Evolutionary conservation across 2,888 invertebrate genomes (phyloP), one percentile per base, ranked within the genome.

Genomic region (Nemotelus pantherinus): DNA sequence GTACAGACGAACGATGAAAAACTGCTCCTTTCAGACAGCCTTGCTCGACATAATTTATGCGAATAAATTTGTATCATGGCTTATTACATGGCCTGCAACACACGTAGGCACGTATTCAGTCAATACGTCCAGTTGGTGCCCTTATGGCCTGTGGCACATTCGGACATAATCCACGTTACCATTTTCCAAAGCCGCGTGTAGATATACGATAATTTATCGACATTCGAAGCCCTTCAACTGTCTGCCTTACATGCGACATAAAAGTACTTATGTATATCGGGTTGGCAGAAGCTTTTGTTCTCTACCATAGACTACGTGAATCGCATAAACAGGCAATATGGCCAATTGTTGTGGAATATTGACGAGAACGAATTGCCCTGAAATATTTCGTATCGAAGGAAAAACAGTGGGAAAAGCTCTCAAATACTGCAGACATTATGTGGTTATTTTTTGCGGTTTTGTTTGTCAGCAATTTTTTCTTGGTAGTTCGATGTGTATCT

Each of bases 211-310:
- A 65, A 65, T 65, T 65, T 65, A 65, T 65, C n/a, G 65, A 65
- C 65, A 44, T 10, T 43, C 45, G 65, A 65, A 65, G 45, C 65
- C 65, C 45, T 65, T 25, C 10, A 65, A 65, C 65, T 47, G 47
- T 10, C 9, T 43, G 43, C 45, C 53, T 7, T 53, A 65, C 10
- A 47, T 65, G 65, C 25, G 45, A 53, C 7, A 53, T 53, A 10
- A 7, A 53, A 10, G 10, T 45, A 10, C 41, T n/a, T 65, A 65
- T 7, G 10, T 65, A 7, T 44, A 25, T 7, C 60, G 41, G 57
- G 25, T 25, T 57, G 57, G n/a, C 41, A 45, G 65, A 65, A 45
- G 10, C 45, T 65, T 65, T 41, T 47, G 9, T 65, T 65, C 45
- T 65, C 45, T 45, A 10, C 45, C 45, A 45, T 9, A 63, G 63